Evolutionary conservation across 1,140 invertebrate genomes (phyloP).

Genomic region (Sycophila sp.): DNA sequence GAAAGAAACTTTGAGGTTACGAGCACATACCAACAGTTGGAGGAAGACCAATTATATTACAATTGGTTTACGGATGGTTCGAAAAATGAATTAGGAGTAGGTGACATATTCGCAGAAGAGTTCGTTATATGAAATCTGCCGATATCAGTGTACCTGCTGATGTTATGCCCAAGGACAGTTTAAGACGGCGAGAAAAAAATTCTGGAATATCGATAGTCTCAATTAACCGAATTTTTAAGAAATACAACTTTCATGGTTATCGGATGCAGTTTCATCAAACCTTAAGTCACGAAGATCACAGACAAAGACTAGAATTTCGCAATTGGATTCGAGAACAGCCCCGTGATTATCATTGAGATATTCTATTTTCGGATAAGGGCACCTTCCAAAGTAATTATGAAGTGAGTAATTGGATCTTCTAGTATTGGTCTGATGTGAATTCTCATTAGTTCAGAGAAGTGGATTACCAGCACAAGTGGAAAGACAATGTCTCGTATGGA

Average conservation of each 20-base stretch:
- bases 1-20: too few relatives aligned
- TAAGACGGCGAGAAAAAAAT: too few relatives aligned
- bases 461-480: too few relatives aligned
- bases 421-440: too few relatives aligned
- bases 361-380: slow-evolving; percentile 23
- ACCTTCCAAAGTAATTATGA: neutral
- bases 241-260: neutral
- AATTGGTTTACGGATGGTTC: too few relatives aligned
- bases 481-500: too few relatives aligned
- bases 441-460: too few relatives aligned
- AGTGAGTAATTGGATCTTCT: too few relatives aligned
- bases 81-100: too few relatives aligned
- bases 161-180: neutral
- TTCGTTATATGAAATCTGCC: neutral
- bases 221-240: neutral
- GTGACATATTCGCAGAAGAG: neutral
- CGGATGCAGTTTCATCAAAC: neutral
- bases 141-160: neutral
- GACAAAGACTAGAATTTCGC: neutral
- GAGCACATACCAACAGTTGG: too few relatives aligned
- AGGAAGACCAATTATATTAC: too few relatives aligned
- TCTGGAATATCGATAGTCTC: neutral
- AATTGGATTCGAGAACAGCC: neutral
- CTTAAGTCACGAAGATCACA: neutral
- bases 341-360: slow-evolving; percentile 12